phyloP scores from a whole-genome alignment of 2,888 invertebrate genomes.

The Erpobdella octoculata region DNA sequence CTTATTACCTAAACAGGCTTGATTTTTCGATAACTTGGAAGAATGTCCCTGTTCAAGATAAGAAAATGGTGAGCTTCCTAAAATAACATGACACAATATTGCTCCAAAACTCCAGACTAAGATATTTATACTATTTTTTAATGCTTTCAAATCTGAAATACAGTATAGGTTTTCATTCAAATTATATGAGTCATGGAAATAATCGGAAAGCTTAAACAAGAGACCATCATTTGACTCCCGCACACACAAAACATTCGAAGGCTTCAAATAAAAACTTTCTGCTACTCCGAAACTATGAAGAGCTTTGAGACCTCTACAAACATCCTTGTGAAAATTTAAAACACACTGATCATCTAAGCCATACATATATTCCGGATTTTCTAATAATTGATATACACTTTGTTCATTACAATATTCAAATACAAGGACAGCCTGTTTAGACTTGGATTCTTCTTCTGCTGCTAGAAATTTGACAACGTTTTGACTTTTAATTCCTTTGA shows the following conservation, averaged over 20 bases:
- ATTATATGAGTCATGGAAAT: background rate
- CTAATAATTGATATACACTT: background rate
- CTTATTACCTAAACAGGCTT: no score
- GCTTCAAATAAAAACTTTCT: background rate
- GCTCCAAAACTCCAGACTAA: background rate
- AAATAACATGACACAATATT: constrained; percentile 3
- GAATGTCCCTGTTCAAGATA: background rate
- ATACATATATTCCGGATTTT: background rate
- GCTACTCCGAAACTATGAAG: background rate
- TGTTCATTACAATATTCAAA: constrained; percentile 5
- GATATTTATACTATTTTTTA: background rate
- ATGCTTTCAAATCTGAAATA: no score
- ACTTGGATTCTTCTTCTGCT: background rate
- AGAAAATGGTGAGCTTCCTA: background rate
- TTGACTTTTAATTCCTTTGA: background rate
- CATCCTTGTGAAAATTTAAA: background rate
- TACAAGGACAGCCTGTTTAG: background rate
- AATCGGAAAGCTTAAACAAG: constrained; percentile 13
- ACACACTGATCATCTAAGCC: background rate
- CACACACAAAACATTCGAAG: background rate
- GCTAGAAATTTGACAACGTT: background rate
- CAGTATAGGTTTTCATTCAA: background rate
- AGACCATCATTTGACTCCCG: background rate
- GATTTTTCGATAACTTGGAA: no score
- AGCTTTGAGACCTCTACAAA: background rate